Evolutionary conservation across 2,113 vertebrate species (phyloP).

Genomic region (Colius striatus): DNA sequence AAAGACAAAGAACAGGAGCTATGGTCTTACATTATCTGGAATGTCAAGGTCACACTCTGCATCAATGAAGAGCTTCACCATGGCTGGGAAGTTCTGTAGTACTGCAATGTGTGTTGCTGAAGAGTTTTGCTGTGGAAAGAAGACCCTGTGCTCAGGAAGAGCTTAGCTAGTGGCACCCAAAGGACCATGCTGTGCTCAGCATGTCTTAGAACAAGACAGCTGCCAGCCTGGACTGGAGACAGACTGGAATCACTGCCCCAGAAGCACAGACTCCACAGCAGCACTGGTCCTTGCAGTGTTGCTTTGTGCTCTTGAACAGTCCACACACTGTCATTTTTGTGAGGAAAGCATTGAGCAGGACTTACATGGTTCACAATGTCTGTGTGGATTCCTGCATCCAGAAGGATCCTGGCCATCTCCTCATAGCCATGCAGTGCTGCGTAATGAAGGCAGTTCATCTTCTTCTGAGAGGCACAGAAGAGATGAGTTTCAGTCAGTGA

Average conservation of each 20-base stretch:
- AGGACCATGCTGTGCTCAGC: not conserved
- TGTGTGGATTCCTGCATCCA: constrained; percentile 77
- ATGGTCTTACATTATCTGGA: constrained; percentile 81
- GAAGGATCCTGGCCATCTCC: constrained; percentile 63
- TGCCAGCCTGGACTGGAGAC: not conserved
- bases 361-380: constrained; percentile 83
- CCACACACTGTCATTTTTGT: not conserved
- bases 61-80: constrained; percentile 82
- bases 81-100: constrained; percentile 78
- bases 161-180: not conserved
- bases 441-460: constrained; percentile 85
- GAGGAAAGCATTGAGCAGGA: not conserved
- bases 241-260: not conserved
- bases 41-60: constrained; percentile 83
- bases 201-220: not conserved
- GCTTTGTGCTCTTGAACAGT: not conserved
- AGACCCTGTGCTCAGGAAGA: not conserved
- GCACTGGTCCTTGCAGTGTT: not conserved
- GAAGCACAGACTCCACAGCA: not conserved
- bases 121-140: constrained; percentile 78
- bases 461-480: constrained; percentile 72
- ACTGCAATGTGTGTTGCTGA: constrained; percentile 81
- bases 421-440: constrained; percentile 76
- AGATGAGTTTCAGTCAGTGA: not conserved
- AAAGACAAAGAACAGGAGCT: not conserved